phyloP scores from a whole-genome alignment of 2,888 invertebrate species.

The Hypomecis punctinalis region DNA sequence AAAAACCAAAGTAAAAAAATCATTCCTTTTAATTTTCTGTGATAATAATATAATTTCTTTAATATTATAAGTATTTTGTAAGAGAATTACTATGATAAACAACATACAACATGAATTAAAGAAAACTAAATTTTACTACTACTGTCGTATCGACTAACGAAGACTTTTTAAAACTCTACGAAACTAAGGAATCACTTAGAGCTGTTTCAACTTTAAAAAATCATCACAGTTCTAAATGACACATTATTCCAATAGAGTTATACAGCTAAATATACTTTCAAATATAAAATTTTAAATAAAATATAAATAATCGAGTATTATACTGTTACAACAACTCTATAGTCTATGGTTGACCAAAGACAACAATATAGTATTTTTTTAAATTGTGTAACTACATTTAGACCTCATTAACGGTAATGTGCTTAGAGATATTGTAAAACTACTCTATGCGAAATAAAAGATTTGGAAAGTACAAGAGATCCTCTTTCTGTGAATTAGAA shows the following conservation, averaged over 20 bases:
- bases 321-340: conserved; percentile 78
- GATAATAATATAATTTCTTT: conserved; percentile 73
- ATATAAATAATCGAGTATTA: conserved; percentile 84
- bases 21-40: conserved; percentile 80
- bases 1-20: conserved; percentile 67
- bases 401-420: conserved; percentile 44
- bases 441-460: conserved; percentile 57
- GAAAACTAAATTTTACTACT: conserved; percentile 56
- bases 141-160: conserved; percentile 75
- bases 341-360: conserved; percentile 79
- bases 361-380: conserved; percentile 63
- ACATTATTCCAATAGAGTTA: not conserved
- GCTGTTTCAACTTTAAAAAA: not conserved
- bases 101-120: conserved; percentile 74
- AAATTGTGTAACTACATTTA: conserved; percentile 47
- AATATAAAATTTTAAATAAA: conserved; percentile 79
- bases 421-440: conserved; percentile 38
- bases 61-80: conserved; percentile 68
- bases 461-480: conserved; percentile 72
- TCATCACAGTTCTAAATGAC: not conserved
- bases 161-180: conserved; percentile 49
- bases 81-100: conserved; percentile 75
- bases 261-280: conserved; percentile 68
- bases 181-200: conserved; percentile 1
- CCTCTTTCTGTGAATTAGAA: conserved; percentile 66